A percentile compares a stretch with the other conserved stretches of the same genome.
Evolutionary conservation across 2,888 invertebrate species (phyloP).

Genomic region (Agrochola macilenta): DNA sequence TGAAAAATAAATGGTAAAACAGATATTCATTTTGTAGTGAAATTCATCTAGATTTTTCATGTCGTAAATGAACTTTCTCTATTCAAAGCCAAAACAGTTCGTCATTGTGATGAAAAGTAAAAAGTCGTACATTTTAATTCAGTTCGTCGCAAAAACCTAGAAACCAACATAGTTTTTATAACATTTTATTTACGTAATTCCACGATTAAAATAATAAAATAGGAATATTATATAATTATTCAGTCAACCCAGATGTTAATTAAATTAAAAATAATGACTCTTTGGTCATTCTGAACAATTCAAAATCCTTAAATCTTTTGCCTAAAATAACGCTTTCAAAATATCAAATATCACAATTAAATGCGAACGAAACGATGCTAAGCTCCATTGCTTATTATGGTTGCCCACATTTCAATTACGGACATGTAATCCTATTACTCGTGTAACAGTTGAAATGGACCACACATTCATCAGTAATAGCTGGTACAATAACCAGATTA

Average conservation of each 20-base stretch:
- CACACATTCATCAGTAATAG: constrained; percentile 47
- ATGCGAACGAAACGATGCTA: constrained; percentile 23
- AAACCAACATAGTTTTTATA: neutral
- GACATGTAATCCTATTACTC: constrained; percentile 62
- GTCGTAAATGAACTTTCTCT: constrained; percentile 2
- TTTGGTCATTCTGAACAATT: constrained; percentile 13
- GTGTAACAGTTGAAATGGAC: constrained; percentile 57
- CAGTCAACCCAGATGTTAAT: no score
- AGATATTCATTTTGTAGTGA: constrained; percentile 17
- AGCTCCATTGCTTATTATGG: constrained; percentile 51
- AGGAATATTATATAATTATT: neutral
- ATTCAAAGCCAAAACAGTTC: constrained; percentile 18
- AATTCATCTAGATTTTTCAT: neutral
- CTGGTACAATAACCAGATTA: constrained; percentile 62
- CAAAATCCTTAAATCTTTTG: constrained; percentile 1
- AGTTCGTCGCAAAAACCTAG: neutral
- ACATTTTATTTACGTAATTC: neutral
- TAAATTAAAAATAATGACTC: constrained; percentile 11
- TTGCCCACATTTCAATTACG: constrained; percentile 62
- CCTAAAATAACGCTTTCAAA: constrained; percentile 27
- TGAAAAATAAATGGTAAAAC: constrained; percentile 27
- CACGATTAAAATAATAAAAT: neutral
- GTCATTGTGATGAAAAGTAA: neutral
- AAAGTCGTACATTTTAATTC: neutral
- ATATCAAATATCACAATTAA: constrained; percentile 53